Evolutionary conservation across 2,888 invertebrate genomes (phyloP).

Genomic region (Zhuqinia jingwanae): DNA sequence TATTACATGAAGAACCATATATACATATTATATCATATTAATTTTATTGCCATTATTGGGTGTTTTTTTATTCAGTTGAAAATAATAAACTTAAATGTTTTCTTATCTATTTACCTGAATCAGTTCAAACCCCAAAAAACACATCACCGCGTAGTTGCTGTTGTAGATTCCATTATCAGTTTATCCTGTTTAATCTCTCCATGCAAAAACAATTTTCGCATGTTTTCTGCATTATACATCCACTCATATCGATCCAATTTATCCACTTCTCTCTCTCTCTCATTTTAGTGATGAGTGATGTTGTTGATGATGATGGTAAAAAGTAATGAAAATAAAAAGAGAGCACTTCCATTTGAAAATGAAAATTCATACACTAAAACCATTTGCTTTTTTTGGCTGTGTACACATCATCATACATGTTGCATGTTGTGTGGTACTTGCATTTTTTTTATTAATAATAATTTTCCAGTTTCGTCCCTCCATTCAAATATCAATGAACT

Average conservation of each 20-base stretch:
- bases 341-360: neutral
- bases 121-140: neutral
- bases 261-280: neutral
- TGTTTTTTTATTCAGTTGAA: neutral
- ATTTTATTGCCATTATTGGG: neutral
- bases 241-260: neutral
- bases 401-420: neutral
- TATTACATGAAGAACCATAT: neutral
- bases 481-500: constrained; percentile 8
- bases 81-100: neutral
- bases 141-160: neutral
- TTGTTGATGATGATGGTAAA: too few relatives aligned
- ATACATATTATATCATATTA: neutral
- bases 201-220: constrained; percentile 15
- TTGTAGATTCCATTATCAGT: constrained; percentile 32
- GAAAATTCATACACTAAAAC: neutral
- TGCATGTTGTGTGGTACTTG: neutral
- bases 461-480: neutral
- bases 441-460: constrained; percentile 18
- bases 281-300: too few relatives aligned
- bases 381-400: neutral
- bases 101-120: neutral
- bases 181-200: constrained; percentile 32
- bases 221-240: neutral
- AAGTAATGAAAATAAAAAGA: neutral